phyloP scores from a whole-genome alignment of 2,797 vertebrate species.

The Synaphobranchus kaupii region DNA sequence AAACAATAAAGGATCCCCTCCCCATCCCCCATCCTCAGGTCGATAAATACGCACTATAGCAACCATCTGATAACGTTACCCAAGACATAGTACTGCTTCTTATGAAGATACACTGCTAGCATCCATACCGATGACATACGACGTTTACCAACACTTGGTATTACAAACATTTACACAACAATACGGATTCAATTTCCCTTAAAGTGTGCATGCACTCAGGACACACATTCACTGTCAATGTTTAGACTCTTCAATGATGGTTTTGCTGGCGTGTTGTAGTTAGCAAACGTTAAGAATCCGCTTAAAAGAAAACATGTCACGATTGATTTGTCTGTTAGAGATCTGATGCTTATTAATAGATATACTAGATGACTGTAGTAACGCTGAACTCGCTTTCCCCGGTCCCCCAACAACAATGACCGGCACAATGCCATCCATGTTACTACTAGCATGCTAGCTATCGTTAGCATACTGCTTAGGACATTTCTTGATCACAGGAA shows the following conservation, averaged over 20 bases:
- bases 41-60: not conserved
- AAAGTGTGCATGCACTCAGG: not conserved
- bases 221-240: not conserved
- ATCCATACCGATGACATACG: not conserved
- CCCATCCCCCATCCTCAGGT: not conserved
- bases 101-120: not conserved
- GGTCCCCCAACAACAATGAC: slow-evolving; percentile 13
- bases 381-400: not conserved
- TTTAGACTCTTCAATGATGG: not conserved
- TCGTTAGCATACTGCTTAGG: not conserved
- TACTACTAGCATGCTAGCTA: not conserved
- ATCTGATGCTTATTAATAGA: too few relatives aligned
- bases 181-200: not conserved
- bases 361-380: not conserved
- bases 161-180: not conserved
- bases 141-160: not conserved
- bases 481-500: not conserved
- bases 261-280: not conserved
- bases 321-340: not conserved
- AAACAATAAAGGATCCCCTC: not conserved
- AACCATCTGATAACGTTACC: not conserved
- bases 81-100: not conserved
- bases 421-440: not conserved
- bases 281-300: not conserved
- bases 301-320: not conserved